phyloP scores from a whole-genome alignment of 2,888 invertebrate genomes.

The Tortrix viridana region DNA sequence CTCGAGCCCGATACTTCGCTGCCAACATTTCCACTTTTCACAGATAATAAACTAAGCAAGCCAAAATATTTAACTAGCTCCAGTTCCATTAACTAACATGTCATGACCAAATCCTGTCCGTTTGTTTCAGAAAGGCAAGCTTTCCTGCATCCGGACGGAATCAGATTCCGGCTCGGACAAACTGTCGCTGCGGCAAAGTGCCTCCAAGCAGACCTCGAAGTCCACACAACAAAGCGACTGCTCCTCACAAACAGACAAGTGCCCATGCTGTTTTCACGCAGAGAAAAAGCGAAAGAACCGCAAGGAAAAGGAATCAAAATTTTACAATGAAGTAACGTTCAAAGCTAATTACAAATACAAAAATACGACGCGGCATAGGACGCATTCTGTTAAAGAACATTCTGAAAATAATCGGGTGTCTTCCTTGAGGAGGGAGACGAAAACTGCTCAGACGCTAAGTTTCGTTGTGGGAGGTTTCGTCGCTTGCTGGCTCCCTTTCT shows the following conservation, averaged over 20 bases:
- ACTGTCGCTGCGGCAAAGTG: constrained; percentile 68
- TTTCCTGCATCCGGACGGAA: constrained; percentile 77
- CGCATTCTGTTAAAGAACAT: constrained; percentile 82
- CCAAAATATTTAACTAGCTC: too few species aligned
- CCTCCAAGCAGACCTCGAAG: constrained; percentile 69
- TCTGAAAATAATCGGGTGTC: constrained; percentile 86
- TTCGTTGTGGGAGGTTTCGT: constrained; percentile 95
- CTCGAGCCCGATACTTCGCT: too few species aligned
- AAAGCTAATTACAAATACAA: constrained; percentile 77
- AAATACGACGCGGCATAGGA: constrained; percentile 69
- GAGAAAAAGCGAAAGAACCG: constrained; percentile 62
- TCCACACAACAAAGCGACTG: constrained; percentile 69
- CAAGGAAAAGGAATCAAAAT: constrained; percentile 67
- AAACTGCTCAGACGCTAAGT: constrained; percentile 94
- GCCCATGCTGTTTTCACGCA: constrained; percentile 72
- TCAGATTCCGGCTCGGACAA: constrained; percentile 79
- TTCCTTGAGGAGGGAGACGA: constrained; percentile 90
- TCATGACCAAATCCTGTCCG: constrained; percentile 8
- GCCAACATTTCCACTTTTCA: too few species aligned
- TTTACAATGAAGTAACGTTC: constrained; percentile 73
- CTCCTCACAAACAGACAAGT: constrained; percentile 67
- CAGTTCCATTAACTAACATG: not conserved
- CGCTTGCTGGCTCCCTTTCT: constrained; percentile 95
- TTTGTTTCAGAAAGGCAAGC: constrained; percentile 73
- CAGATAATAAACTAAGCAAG: too few species aligned